Base-by-base conservation (phyloP, 2,888 invertebrate species). In the Pseudococcus longispinus region DNA sequence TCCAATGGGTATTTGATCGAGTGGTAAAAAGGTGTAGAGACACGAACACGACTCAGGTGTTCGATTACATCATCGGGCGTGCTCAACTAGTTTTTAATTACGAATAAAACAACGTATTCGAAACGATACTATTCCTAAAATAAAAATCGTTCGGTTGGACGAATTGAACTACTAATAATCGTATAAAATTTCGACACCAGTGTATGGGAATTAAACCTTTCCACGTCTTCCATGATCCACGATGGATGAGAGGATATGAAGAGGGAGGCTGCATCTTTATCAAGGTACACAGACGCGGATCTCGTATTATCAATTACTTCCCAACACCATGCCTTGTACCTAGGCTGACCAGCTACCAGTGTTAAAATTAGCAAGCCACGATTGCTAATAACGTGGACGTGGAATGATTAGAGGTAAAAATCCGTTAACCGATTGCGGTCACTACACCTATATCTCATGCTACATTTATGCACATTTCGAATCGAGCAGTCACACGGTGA, bases 381-480 rank as follows among this genome's bases (percentile, higher is more conserved):
- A 80, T 26, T 6, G 42, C 20, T 42, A 42, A 42, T 80, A 80
- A 80, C 77, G n/a, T 80, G 77, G 77, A 80, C 42, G 42, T 29
- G 60, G 11, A 42, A 13, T 80, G 77, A 80, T 80, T 80, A 80
- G 77, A 80, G 20, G 51, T 46, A 60, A 80, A 80, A 80, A 80
- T 80, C 77, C 77, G 77, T 80, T 80, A 80, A 42, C 42, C 42
- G n/a, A 80, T 80, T 80, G 77, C 77, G 77, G 77, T 80, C 77
- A 80, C 42, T 80, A 32, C 15, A 70, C 29, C 77, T n/a, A n/a
- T n/a, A n/a, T n/a, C n/a, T n/a, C 4, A 37, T 32, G 29, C 13
- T 29, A 29, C 29, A 6, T 70, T 29, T 29, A 18, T 29, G 70
- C 32, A 29, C 70, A 70, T 70, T 29, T 15, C 70, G 18, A 70